A percentile compares a stretch with the other conserved stretches of the same genome.
Evolutionary conservation across 2,113 vertebrate genomes (phyloP).

Genomic region (Egretta garzetta): DNA sequence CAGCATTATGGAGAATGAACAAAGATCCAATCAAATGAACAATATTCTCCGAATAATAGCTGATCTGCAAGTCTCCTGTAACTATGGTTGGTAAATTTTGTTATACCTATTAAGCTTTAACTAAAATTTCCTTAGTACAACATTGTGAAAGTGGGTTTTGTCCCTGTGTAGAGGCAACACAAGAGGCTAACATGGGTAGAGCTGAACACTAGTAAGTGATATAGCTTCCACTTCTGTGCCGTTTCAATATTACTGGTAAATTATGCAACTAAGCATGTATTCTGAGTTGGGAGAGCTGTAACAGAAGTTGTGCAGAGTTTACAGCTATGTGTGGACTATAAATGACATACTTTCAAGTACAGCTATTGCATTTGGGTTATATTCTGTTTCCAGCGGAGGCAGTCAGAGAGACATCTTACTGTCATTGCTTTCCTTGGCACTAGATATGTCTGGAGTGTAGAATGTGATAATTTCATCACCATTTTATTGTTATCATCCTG

Average conservation of each 20-base stretch:
- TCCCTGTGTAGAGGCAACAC: not conserved
- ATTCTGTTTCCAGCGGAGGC: not conserved
- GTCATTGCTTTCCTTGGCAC: not conserved
- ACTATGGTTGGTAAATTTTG: constrained; percentile 82
- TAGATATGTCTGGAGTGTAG: not conserved
- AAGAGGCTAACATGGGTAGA: not conserved
- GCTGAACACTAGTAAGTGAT: not conserved
- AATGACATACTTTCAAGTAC: not conserved
- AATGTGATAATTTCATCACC: not conserved
- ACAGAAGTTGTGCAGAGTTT: not conserved
- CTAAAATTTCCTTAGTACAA: not conserved
- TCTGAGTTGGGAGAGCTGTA: not conserved
- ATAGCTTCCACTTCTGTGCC: not conserved
- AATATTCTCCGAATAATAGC: constrained; percentile 94
- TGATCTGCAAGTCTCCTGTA: constrained; percentile 93
- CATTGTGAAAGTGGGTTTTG: not conserved
- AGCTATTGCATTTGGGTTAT: not conserved
- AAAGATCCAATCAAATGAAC: constrained; percentile 96
- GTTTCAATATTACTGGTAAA: not conserved
- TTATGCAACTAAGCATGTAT: not conserved
- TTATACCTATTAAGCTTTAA: not conserved
- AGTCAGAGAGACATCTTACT: not conserved
- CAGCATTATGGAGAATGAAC: constrained; percentile 95
- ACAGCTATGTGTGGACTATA: not conserved
- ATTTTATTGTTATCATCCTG: not conserved